Conservation (phyloP, 2,888 invertebrate species). For the Trichogramma evanescens region DNA sequence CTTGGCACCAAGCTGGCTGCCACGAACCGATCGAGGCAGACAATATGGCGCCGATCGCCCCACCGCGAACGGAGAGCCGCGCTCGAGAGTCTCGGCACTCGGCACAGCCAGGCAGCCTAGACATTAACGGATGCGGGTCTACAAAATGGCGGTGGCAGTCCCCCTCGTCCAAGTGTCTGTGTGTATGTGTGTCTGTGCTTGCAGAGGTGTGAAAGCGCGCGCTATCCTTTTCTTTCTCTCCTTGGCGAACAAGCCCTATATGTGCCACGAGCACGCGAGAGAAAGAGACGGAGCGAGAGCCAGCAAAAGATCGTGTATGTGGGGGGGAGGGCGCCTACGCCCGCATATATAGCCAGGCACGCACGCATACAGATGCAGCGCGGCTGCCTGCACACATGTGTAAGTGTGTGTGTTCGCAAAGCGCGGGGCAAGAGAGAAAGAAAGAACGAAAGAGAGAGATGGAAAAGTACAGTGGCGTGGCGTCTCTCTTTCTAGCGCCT, state of each 20-base stretch:
- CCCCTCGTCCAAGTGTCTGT: neutral
- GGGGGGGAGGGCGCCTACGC: slow-evolving; percentile 34
- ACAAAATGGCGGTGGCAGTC: slow-evolving; percentile 36
- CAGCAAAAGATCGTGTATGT: too few relatives aligned
- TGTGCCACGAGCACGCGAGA: slow-evolving; percentile 35
- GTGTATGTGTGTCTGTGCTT: neutral
- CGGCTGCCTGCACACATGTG: too few relatives aligned
- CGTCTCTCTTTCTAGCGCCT: slow-evolving; percentile 19
- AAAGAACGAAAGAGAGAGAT: slow-evolving; percentile 7
- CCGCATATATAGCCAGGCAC: slow-evolving; percentile 1
- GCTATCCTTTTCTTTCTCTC: neutral
- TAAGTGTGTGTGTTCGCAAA: neutral
- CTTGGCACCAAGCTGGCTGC: slow-evolving; percentile 42
- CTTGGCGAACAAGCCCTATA: slow-evolving; percentile 14
- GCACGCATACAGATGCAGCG: too few relatives aligned
- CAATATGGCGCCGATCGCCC: slow-evolving; percentile 44
- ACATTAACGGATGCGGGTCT: slow-evolving; percentile 45
- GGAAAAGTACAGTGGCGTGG: slow-evolving; percentile 17
- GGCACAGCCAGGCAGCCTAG: slow-evolving; percentile 26
- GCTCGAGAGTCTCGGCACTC: too few relatives aligned
- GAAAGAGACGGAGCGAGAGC: slow-evolving; percentile 31
- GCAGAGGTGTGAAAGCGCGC: slow-evolving; percentile 1
- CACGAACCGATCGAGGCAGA: slow-evolving; percentile 37
- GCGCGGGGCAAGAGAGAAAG: neutral
- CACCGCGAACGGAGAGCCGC: too few relatives aligned